phyloP scores from a whole-genome alignment of 2,888 invertebrate species.

The Napeogenes sylphis region DNA sequence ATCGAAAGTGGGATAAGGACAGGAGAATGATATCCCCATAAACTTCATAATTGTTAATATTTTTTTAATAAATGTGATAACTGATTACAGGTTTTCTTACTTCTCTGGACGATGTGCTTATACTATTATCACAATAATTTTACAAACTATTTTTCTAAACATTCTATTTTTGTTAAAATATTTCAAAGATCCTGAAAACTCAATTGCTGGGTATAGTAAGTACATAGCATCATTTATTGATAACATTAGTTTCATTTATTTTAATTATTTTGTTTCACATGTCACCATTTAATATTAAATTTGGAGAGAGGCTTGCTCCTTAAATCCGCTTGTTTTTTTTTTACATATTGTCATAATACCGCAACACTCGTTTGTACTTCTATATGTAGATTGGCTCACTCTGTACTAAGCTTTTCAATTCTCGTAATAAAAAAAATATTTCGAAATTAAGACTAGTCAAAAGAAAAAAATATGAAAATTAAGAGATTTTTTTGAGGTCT shows the following conservation, averaged over 20 bases:
- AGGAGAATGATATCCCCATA: not conserved
- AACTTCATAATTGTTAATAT: not conserved
- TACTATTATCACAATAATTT: conserved; percentile 39
- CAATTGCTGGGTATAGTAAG: conserved; percentile 49
- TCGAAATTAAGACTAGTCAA: not conserved
- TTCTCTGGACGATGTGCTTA: conserved; percentile 48
- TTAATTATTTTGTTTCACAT: not conserved
- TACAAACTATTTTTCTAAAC: conserved; percentile 36
- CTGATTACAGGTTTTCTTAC: conserved; percentile 45
- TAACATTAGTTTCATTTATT: not conserved
- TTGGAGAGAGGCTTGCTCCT: too few relatives aligned
- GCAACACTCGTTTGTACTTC: too few relatives aligned
- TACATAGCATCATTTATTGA: conserved; percentile 11
- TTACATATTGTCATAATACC: too few relatives aligned
- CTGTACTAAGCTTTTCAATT: too few relatives aligned
- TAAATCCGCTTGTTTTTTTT: too few relatives aligned
- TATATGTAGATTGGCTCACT: too few relatives aligned
- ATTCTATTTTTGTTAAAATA: conserved; percentile 39
- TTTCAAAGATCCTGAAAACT: conserved; percentile 37
- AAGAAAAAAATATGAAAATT: too few relatives aligned
- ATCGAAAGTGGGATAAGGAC: too few relatives aligned
- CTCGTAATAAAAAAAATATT: too few relatives aligned
- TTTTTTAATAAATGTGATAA: not conserved
- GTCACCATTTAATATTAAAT: too few relatives aligned
- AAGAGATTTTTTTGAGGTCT: too few relatives aligned